Conservation (phyloP, 2,797 vertebrate genomes). For the Fratercula arctica region DNA sequence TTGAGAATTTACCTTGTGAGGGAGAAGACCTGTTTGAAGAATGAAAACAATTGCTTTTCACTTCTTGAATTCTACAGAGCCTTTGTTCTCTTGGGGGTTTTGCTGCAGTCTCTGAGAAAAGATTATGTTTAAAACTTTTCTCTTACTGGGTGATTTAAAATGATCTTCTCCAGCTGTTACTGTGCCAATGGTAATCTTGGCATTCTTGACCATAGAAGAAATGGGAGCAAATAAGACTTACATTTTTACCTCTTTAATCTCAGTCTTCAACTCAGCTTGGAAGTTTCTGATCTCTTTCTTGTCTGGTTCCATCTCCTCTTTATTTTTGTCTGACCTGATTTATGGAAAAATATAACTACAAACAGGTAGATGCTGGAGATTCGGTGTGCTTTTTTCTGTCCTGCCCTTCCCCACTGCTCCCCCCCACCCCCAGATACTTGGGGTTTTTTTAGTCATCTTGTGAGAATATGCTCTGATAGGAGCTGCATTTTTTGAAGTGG, state of each 20-base stretch:
- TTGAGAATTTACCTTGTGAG: background rate
- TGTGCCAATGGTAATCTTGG: background rate
- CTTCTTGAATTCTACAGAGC: background rate
- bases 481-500: background rate
- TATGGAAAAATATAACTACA: background rate
- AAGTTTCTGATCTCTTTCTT: background rate
- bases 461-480: background rate
- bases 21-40: background rate
- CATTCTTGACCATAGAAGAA: background rate
- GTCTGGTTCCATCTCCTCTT: background rate
- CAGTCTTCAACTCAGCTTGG: background rate
- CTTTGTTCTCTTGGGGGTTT: background rate
- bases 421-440: background rate
- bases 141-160: background rate
- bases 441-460: background rate
- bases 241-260: background rate
- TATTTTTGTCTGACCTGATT: background rate
- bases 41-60: background rate
- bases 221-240: background rate
- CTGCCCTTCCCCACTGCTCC: background rate
- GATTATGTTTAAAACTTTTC: background rate
- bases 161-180: background rate
- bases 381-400: background rate
- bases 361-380: background rate
- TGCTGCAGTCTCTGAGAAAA: background rate